Percentiles rank a stretch among this genome's conserved stretches.
Conservation (phyloP, 2,797 vertebrate species). For the Bovichtus variegatus region DNA sequence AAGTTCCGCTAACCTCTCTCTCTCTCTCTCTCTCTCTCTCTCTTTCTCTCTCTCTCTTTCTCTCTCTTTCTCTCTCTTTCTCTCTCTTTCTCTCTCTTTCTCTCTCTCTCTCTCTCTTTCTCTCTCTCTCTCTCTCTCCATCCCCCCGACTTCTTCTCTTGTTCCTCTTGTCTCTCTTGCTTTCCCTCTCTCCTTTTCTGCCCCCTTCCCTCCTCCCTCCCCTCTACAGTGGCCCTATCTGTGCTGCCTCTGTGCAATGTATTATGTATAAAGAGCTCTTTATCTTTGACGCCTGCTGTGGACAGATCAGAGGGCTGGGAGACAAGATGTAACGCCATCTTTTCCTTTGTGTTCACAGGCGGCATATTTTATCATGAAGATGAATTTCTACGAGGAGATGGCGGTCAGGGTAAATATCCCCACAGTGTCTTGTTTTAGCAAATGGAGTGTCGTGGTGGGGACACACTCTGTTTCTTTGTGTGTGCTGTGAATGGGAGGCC, state of each 20-base stretch:
- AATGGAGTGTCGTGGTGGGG: slow-evolving; percentile 83
- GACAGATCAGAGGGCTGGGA: slow-evolving; percentile 88
- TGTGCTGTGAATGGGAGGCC: slow-evolving; percentile 55
- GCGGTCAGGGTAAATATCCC: slow-evolving; percentile 99
- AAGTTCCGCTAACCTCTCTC: slow-evolving; percentile 89
- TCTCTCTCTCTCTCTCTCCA: slow-evolving; percentile 8
- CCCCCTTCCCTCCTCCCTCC: slow-evolving; percentile 37
- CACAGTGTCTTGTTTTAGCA: slow-evolving; percentile 90
- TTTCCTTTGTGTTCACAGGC: slow-evolving; percentile 93
- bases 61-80: slow-evolving; percentile 13
- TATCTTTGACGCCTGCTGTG: slow-evolving; percentile 92
- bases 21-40: slow-evolving; percentile 40
- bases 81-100: slow-evolving; percentile 14
- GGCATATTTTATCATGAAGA: slow-evolving; percentile 98
- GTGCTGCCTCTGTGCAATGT: slow-evolving; percentile 88
- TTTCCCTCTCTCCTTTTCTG: slow-evolving; percentile 47
- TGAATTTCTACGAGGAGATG: slow-evolving; percentile 98
- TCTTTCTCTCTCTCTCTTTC: neutral
- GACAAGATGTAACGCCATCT: slow-evolving; percentile 88
- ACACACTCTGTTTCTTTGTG: slow-evolving; percentile 50
- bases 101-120: slow-evolving; percentile 18
- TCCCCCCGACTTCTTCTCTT: slow-evolving; percentile 59
- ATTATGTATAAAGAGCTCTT: slow-evolving; percentile 97
- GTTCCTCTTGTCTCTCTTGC: slow-evolving; percentile 56
- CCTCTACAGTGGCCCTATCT: slow-evolving; percentile 79